These are phyloP conservation scores for Caradrina clavipalpis DNA, from an alignment of 2,888 invertebrate genomes.

Conservation along the genomic window DNA sequence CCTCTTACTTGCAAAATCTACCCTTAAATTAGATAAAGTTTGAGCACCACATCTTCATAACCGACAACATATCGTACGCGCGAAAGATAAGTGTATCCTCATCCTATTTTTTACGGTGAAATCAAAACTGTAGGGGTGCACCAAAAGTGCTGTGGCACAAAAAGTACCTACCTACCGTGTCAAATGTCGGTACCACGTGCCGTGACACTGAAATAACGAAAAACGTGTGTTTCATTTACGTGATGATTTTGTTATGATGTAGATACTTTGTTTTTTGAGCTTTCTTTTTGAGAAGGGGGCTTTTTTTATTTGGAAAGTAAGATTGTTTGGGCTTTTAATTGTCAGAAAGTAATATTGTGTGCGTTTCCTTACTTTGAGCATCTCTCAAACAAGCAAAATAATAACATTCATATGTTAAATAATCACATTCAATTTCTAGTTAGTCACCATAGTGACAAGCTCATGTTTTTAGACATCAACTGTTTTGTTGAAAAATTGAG, in stretches of 20 bases:
- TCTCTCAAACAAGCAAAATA: too few relatives aligned
- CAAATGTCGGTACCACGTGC: conserved; percentile 69
- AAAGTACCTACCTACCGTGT: conserved; percentile 76
- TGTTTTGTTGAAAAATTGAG: too few relatives aligned
- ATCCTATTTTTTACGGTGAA: conserved; percentile 71
- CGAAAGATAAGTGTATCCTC: conserved; percentile 87
- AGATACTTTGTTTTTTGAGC: conserved; percentile 78
- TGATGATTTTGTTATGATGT: conserved; percentile 90
- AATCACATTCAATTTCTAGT: too few relatives aligned
- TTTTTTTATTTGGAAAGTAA: conserved; percentile 42
- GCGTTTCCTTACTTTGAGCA: too few relatives aligned
- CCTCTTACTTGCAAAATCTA: too few relatives aligned
- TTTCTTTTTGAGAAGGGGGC: conserved; percentile 45
- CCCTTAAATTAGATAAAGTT: conserved; percentile 69
- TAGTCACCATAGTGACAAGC: too few relatives aligned
- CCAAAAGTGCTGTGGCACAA: conserved; percentile 37
- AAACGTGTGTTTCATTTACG: conserved; percentile 88
- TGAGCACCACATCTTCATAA: conserved; percentile 72
- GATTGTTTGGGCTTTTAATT: background rate
- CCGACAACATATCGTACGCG: conserved; percentile 86
- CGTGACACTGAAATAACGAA: conserved; percentile 76
- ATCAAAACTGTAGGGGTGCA: conserved; percentile 78
- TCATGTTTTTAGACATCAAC: too few relatives aligned
- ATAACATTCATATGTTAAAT: too few relatives aligned
- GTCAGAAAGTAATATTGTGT: too few relatives aligned